Base-by-base conservation (phyloP, 2,797 vertebrate genomes). In the Oryzias dopingdopingensis region DNA sequence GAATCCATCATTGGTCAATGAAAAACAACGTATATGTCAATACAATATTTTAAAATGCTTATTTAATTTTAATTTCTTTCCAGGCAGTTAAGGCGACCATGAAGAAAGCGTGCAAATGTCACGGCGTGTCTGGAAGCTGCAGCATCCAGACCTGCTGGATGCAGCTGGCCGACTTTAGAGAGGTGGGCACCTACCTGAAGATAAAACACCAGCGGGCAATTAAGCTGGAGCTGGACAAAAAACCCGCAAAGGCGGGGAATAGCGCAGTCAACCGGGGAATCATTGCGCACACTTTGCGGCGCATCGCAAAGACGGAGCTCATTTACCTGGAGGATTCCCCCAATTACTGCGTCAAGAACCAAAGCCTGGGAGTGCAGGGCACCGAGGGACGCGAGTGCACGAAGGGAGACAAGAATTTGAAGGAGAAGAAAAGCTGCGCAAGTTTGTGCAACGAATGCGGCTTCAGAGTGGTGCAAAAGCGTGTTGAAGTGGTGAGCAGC, bases 111-210 rank as follows among this genome's bases (percentile, higher is more conserved):
- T 99, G 97, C 58, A 99, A 99, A 81, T 99, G 97, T 52, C 97
- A 99, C 0, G 97, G 97, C 0, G 94, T 99, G 62, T 99, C 97
- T 0, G 97, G 97, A 58, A 99, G 97, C 87, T 99, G 97, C 86
- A 98, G 92, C 79, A 87, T 99, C 70, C 96, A 98, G 76, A 99
- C 95, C 0, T 99, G 97, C 71, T 99, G 97, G 97, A 92, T 97
- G 84, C 96, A 98, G 80, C 90, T 98, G 2, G 91, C 95, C 0
- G 95, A 96, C 24, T 97, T 99, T 72, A 89, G 96, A 0, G 95
- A 96, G 43, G 87, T 96, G 2, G 97, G 96, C 0, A 93, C 91
- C 82, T 95, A 96, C 76, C 88, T 99, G 68, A 98, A 96, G 82
- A 78, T 91, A 44, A 98, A 97, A 67, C 92, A 98, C 1, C 85